Evolutionary conservation across 2,113 vertebrate species (phyloP).

Genomic region (Prinia subflava): DNA sequence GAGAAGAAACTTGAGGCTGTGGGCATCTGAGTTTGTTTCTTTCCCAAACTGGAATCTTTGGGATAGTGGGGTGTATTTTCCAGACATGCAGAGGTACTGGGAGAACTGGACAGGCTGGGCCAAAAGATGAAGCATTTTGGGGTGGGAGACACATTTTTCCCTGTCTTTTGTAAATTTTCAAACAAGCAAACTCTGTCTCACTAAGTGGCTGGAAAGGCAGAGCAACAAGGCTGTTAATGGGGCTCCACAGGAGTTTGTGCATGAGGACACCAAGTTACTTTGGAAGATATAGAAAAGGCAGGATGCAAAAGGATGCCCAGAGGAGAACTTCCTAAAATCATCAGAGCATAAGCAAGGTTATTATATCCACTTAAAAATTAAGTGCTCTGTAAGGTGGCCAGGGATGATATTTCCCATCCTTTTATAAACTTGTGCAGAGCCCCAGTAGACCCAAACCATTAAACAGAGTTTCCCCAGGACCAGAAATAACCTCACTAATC

Average conservation of each 20-base stretch:
- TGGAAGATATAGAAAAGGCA: not conserved
- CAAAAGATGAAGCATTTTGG: not conserved
- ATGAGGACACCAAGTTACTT: not conserved
- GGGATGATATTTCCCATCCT: not conserved
- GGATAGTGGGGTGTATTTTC: not conserved
- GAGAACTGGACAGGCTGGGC: not conserved
- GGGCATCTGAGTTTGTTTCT: not conserved
- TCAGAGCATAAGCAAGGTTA: conserved; percentile 19
- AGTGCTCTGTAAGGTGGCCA: conserved; percentile 20
- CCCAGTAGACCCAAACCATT: not conserved
- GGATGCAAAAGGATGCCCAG: not conserved
- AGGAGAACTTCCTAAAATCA: conserved; percentile 4
- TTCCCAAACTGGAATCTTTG: not conserved
- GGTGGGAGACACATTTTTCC: accelerated
- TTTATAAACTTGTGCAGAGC: not conserved
- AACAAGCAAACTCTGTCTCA: not conserved
- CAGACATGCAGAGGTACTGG: not conserved
- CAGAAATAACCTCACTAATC: not conserved
- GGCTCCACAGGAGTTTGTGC: not conserved
- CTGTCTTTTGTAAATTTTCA: not conserved
- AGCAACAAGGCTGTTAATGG: not conserved
- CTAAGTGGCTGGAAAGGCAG: not conserved
- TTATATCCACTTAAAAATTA: conserved; percentile 28
- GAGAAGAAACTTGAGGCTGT: not conserved
- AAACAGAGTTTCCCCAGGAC: not conserved